Evolutionary conservation across 2,888 invertebrate species (phyloP), one percentile per base, ranked within the genome.

Genomic region (Globia sparganii): DNA sequence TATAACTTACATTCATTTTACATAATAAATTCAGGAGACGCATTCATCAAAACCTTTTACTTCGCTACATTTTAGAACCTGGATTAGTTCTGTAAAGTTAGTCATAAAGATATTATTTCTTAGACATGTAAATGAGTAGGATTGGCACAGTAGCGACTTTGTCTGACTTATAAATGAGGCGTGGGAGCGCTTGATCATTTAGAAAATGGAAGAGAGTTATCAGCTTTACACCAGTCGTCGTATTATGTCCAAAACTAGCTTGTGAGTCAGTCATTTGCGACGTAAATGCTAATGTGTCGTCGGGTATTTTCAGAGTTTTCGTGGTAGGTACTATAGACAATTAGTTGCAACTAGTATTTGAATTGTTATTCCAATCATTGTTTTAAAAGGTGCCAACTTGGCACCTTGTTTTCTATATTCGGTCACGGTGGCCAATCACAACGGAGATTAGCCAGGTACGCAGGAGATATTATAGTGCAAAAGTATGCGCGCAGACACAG

Each of bases 1-100:
- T 86, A 68, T 81, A 80, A 77, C 78, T 86, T 75, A 79, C 85
- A 59, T 73, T 56, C 59, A 69, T 53, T 64, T 81, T 43, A 68
- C 67, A 58, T 79, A 49, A 59, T 78, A 61, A 59, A 78, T 77
- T 71, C 61, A 49, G 75, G 25, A 71, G 73, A 65, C 59, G 28
- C 46, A 69, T 72, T 72, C 59, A 75, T 84, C 49, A 49, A 53
- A 72, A 61, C 37, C 81, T 68, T 28, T 58, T 83, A 68, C 43
- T 77, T 68, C 2, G 64, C 21, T 28, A 58, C 13, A 37, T 43
- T 58, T 78, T 61, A 46, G 59, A 34, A 28, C 34, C 28, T 59
- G 8, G 28, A 75, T 62, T 62, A 34, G 31, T 61, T n/a, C n/a
- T 40, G 62, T 58, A 9, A 65, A 78, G 21, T 80, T n/a, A 43